These are phyloP conservation scores for Drosophila sucinea DNA, from an alignment of 1,140 invertebrate species.

Conservation along the genomic window DNA sequence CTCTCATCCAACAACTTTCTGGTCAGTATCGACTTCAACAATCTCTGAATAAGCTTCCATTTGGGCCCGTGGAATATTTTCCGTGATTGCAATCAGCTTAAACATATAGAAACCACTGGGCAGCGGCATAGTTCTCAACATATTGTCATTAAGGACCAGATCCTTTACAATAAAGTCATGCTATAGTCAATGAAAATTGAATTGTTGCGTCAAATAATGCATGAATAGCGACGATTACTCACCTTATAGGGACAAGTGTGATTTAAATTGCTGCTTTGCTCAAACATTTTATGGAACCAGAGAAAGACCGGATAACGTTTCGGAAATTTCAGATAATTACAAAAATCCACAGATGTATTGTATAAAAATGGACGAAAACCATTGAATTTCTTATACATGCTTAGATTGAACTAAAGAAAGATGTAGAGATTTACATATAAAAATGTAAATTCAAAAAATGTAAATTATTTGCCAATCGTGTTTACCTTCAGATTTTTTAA, in stretches of 20 bases:
- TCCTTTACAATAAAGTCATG: background rate
- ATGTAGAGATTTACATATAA: too few relatives aligned
- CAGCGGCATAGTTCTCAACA: background rate
- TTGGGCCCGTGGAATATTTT: background rate
- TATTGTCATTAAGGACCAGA: background rate
- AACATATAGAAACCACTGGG: background rate
- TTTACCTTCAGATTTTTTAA: too few relatives aligned
- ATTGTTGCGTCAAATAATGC: too few relatives aligned
- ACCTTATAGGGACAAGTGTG: slow-evolving; percentile 32
- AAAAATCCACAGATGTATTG: background rate
- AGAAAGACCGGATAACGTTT: background rate
- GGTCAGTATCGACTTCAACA: background rate
- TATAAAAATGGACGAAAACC: background rate
- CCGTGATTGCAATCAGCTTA: background rate
- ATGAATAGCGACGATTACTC: too few relatives aligned
- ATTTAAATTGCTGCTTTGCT: slow-evolving; percentile 17
- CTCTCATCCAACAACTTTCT: background rate
- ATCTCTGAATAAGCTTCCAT: background rate
- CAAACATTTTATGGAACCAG: background rate
- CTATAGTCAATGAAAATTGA: background rate
- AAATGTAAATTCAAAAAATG: too few relatives aligned
- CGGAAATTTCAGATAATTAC: background rate
- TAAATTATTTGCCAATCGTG: too few relatives aligned
- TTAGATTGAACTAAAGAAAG: too few relatives aligned
- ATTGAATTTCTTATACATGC: background rate